Conservation (phyloP, 2,113 vertebrate species). For the Elgaria multicarinata region DNA sequence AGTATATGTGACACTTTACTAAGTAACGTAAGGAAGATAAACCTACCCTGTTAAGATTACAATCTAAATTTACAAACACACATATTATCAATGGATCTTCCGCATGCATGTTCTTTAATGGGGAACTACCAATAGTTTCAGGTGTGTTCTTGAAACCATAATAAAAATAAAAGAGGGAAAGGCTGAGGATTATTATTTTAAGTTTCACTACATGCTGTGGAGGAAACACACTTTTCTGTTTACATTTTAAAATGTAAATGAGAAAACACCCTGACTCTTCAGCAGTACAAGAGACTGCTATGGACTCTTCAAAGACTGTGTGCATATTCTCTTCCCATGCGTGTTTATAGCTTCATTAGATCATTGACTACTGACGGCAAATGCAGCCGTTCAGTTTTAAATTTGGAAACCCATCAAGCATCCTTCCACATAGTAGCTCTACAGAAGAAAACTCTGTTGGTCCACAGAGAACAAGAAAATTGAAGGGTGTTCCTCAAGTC, state of each 20-base stretch:
- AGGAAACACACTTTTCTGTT: not conserved
- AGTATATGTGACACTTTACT: not conserved
- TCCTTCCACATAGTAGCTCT: not conserved
- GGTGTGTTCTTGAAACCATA: not conserved
- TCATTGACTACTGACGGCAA: not conserved
- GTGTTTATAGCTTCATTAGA: not conserved
- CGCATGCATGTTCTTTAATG: not conserved
- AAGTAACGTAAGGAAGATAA: not conserved
- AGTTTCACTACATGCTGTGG: no score
- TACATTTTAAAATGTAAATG: not conserved
- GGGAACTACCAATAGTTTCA: not conserved
- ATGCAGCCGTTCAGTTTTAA: not conserved
- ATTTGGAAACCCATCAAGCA: not conserved
- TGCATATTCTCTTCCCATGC: not conserved
- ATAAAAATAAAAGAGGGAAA: not conserved
- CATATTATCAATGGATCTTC: not conserved
- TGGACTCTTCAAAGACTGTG: not conserved
- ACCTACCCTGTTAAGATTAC: not conserved
- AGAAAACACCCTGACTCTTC: not conserved
- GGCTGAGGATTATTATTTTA: not conserved
- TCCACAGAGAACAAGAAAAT: conserved; percentile 2
- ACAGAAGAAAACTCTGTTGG: not conserved
- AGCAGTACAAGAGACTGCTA: not conserved
- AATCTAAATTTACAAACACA: not conserved
- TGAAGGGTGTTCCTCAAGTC: not conserved